These are phyloP conservation scores for Crematogaster levior DNA, from an alignment of 2,888 invertebrate genomes.

Conservation along the genomic window DNA sequence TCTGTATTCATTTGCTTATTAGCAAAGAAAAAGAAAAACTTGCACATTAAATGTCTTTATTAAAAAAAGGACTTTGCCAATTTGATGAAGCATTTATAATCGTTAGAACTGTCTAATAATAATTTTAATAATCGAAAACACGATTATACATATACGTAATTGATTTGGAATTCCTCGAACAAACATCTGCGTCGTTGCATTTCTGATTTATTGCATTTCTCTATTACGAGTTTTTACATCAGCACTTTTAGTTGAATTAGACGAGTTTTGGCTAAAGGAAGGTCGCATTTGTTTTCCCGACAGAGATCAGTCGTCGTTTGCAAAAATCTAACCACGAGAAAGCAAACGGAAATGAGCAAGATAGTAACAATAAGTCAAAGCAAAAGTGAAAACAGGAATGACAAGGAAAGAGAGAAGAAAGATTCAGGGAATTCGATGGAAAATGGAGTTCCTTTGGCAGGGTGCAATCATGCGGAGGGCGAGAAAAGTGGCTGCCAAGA, in stretches of 20 bases:
- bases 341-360: slow-evolving; percentile 24
- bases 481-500: slow-evolving; percentile 76
- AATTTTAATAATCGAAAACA: neutral
- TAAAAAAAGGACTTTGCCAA: neutral
- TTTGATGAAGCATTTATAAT: neutral
- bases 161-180: neutral
- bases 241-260: slow-evolving; percentile 11
- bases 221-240: too few relatives aligned
- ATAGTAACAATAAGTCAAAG: slow-evolving; percentile 11
- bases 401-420: slow-evolving; percentile 1
- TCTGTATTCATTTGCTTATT: neutral
- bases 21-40: neutral
- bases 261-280: neutral
- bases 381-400: slow-evolving; percentile 2
- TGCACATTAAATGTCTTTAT: neutral
- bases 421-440: slow-evolving; percentile 53
- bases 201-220: slow-evolving; percentile 16
- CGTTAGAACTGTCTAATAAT: neutral
- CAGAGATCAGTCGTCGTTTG: slow-evolving; percentile 34
- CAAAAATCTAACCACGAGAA: slow-evolving; percentile 54
- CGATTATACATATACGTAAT: too few relatives aligned
- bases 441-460: slow-evolving; percentile 73
- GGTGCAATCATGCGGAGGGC: slow-evolving; percentile 63
- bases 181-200: neutral
- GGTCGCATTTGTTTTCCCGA: neutral